These are phyloP conservation scores for Ia io DNA, from an alignment of 2,113 vertebrate genomes.

Conservation along the genomic window DNA sequence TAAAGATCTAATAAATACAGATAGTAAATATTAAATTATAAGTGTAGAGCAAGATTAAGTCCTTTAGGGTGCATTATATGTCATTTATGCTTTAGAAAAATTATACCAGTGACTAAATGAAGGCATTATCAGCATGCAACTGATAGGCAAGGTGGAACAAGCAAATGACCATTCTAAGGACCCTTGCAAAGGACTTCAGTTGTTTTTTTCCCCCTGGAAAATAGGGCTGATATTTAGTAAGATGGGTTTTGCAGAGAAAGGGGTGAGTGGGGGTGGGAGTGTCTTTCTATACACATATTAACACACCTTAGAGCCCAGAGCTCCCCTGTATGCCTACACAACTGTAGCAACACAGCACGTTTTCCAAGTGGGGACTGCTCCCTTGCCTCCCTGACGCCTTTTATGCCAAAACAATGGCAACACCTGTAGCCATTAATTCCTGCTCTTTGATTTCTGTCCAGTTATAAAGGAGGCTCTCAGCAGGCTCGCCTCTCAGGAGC, in stretches of 20 bases:
- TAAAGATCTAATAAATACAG: neutral
- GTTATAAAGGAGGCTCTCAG: conserved; percentile 66
- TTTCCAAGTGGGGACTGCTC: conserved; percentile 43
- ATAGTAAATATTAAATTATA: neutral
- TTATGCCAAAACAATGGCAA: conserved; percentile 72
- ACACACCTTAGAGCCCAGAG: neutral
- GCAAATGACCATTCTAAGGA: neutral
- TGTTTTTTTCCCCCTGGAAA: neutral
- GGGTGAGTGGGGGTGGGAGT: neutral
- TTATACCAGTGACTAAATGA: neutral
- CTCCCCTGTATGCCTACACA: neutral
- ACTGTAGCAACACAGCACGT: neutral
- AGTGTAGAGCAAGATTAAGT: neutral
- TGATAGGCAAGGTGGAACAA: neutral
- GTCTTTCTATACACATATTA: neutral
- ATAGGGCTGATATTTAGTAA: neutral
- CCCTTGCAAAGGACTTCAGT: neutral
- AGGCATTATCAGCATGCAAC: neutral
- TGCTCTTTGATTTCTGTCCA: conserved; percentile 71
- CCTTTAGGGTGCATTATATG: neutral
- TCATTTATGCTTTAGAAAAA: neutral
- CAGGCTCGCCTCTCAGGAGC: conserved; percentile 68
- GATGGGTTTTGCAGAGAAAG: conserved; percentile 1
- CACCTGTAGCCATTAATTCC: conserved; percentile 71
- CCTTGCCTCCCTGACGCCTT: conserved; percentile 25